Evolutionary conservation across 2,888 invertebrate genomes (phyloP).

Genomic region (Lacanobia oleracea): DNA sequence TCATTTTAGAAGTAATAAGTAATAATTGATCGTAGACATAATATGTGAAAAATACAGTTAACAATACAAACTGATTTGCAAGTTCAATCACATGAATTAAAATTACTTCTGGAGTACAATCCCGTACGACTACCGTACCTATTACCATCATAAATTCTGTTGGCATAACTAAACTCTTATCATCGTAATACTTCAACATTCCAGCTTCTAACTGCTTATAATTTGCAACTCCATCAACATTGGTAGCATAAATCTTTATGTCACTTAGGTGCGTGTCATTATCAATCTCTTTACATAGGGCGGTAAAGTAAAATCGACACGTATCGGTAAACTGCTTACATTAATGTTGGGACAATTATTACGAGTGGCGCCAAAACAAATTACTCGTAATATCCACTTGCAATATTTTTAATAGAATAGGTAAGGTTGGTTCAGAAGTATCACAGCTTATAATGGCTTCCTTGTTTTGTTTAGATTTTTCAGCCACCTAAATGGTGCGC

Average conservation of each 20-base stretch:
- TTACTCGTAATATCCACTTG: slow-evolving; percentile 46
- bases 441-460: background rate
- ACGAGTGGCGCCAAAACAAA: slow-evolving; percentile 63
- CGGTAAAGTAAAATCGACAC: slow-evolving; percentile 55
- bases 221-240: slow-evolving; percentile 57
- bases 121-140: background rate
- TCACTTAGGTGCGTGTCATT: slow-evolving; percentile 55
- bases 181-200: slow-evolving; percentile 41
- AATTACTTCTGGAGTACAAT: background rate
- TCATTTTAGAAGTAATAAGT: no score
- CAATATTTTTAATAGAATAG: slow-evolving; percentile 19
- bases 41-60: no score
- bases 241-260: slow-evolving; percentile 57
- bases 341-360: slow-evolving; percentile 55
- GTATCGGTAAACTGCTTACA: slow-evolving; percentile 54
- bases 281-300: slow-evolving; percentile 58
- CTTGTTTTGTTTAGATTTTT: no score
- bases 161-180: slow-evolving; percentile 30
- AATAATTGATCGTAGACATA: no score
- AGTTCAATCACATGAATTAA: background rate
- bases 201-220: slow-evolving; percentile 38
- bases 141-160: slow-evolving; percentile 29
- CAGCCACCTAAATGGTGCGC: background rate
- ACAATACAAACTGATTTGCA: background rate
- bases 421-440: slow-evolving; percentile 33